Conservation (phyloP, 2,113 vertebrate species). For the Nanorana parkeri region DNA sequence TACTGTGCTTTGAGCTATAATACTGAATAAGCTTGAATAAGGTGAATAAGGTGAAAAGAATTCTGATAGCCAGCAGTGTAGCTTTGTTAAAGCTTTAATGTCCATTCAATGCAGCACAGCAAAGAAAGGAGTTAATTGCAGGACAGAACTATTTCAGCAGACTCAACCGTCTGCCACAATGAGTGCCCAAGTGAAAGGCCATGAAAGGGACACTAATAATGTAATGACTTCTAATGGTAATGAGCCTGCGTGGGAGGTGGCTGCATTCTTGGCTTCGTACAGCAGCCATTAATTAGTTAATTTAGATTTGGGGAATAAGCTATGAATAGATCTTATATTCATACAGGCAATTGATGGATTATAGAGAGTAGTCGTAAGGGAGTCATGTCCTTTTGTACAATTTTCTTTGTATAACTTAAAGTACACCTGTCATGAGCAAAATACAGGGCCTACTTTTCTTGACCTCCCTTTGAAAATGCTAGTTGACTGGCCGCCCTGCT, state of each 20-base stretch:
- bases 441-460: too few relatives aligned
- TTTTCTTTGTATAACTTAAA: too few relatives aligned
- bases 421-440: too few relatives aligned
- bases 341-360: constrained; percentile 5
- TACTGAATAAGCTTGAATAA: too few relatives aligned
- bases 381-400: too few relatives aligned
- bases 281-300: constrained; percentile 20
- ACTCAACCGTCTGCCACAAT: constrained; percentile 36
- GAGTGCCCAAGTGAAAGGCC: constrained; percentile 28
- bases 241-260: constrained; percentile 13
- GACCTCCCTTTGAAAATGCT: too few relatives aligned
- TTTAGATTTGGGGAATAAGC: constrained; percentile 31
- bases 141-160: background rate
- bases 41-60: too few relatives aligned
- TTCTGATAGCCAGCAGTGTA: too few relatives aligned
- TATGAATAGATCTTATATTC: constrained; percentile 16
- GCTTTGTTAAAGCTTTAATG: too few relatives aligned
- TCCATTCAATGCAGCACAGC: background rate
- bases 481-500: too few relatives aligned
- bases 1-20: too few relatives aligned
- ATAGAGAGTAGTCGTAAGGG: background rate
- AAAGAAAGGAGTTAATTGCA: constrained; percentile 34
- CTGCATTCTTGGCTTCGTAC: constrained; percentile 12
- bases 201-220: constrained; percentile 42
- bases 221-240: constrained; percentile 43